Percentiles rank a stretch among this genome's conserved stretches.
Evolutionary conservation across 2,888 invertebrate species (phyloP).

Genomic region (Steromphala cineraria): DNA sequence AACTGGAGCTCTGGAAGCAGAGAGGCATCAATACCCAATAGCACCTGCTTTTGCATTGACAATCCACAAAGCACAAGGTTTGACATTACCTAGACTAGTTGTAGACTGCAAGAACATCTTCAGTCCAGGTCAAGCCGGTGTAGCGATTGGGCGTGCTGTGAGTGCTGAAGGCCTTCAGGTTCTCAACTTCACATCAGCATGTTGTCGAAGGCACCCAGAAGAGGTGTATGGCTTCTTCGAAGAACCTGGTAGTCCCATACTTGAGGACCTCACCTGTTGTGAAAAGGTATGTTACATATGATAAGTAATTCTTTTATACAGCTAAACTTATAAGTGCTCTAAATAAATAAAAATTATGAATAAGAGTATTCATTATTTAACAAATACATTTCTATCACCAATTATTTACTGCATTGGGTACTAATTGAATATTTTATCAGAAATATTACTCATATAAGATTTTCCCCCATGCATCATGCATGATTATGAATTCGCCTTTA

Average conservation of each 20-base stretch:
- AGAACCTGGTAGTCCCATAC: not conserved
- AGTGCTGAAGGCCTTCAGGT: constrained; percentile 11
- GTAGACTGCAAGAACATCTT: constrained; percentile 32
- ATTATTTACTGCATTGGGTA: too few relatives aligned
- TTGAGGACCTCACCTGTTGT: not conserved
- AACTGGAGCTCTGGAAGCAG: too few relatives aligned
- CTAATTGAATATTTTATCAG: too few relatives aligned
- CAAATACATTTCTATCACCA: too few relatives aligned
- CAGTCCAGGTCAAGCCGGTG: constrained; percentile 30
- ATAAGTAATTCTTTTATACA: too few relatives aligned
- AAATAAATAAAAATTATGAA: too few relatives aligned
- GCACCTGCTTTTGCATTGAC: not conserved
- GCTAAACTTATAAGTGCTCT: too few relatives aligned
- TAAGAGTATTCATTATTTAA: too few relatives aligned
- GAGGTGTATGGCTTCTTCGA: not conserved
- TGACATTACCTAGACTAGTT: not conserved
- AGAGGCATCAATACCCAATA: not conserved
- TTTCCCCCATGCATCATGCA: too few relatives aligned
- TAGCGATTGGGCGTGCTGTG: constrained; percentile 30
- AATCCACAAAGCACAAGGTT: not conserved
- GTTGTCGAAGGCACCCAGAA: not conserved
- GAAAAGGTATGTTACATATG: not conserved
- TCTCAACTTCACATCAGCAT: not conserved
- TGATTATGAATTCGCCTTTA: too few relatives aligned
- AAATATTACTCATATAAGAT: too few relatives aligned